phyloP scores from a whole-genome alignment of 2,888 invertebrate genomes.

The Calliopum simillimum region DNA sequence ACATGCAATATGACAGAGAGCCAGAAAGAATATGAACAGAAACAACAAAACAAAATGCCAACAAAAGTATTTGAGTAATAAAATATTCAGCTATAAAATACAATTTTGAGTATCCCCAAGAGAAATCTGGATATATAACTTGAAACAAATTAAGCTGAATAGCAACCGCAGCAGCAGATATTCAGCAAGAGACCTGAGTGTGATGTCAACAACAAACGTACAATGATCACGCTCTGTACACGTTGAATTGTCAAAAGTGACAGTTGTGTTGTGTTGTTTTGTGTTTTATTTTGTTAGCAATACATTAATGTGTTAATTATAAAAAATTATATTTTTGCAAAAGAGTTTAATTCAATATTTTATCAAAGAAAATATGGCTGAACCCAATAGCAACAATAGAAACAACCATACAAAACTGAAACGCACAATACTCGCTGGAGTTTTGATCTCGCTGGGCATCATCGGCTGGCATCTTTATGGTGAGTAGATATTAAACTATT shows the following conservation, averaged over 20 bases:
- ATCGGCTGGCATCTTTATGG: conserved; percentile 61
- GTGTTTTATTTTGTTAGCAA: too few relatives aligned
- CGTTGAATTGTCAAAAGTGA: background rate
- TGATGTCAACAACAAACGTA: too few relatives aligned
- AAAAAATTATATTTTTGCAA: too few relatives aligned
- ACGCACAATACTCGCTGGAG: conserved; percentile 52
- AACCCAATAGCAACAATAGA: conserved; percentile 18
- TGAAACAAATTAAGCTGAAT: too few relatives aligned
- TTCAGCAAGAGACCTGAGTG: too few relatives aligned
- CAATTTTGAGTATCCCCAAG: too few relatives aligned
- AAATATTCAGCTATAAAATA: conserved; percentile 2
- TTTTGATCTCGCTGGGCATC: conserved; percentile 53
- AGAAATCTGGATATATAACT: too few relatives aligned
- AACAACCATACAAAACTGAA: conserved; percentile 45
- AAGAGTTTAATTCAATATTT: too few relatives aligned
- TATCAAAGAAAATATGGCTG: background rate
- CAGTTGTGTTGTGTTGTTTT: background rate
- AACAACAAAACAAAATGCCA: conserved; percentile 16
- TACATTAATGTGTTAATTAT: too few relatives aligned
- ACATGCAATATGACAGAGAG: conserved; percentile 19
- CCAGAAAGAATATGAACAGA: conserved; percentile 2
- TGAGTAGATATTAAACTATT: conserved; percentile 35
- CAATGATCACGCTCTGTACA: too few relatives aligned
- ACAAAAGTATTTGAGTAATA: conserved; percentile 1
- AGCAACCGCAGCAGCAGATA: too few relatives aligned